Evolutionary conservation across 2,797 vertebrate genomes (phyloP).

Genomic region (Zalophus californianus): DNA sequence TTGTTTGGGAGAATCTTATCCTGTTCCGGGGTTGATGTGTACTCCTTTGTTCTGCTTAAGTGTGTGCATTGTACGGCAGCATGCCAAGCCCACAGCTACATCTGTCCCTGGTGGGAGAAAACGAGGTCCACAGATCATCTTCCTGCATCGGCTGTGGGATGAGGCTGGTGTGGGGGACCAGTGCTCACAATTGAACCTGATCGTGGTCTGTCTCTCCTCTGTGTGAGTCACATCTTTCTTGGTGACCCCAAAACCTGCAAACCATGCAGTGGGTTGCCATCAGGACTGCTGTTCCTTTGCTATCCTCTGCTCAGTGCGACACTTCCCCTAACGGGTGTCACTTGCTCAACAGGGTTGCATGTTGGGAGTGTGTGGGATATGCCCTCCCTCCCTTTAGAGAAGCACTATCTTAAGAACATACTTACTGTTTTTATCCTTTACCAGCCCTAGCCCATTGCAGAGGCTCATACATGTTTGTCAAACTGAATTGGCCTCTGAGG

Average conservation of each 20-base stretch:
- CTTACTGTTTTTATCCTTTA: background rate
- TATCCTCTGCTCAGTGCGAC: background rate
- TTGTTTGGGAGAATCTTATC: background rate
- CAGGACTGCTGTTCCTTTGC: background rate
- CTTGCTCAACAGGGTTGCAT: background rate
- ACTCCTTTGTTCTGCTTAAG: background rate
- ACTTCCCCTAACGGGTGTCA: background rate
- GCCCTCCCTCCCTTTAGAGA: background rate
- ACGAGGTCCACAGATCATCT: background rate
- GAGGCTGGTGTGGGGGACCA: background rate
- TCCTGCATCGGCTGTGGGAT: background rate
- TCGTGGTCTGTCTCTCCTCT: background rate
- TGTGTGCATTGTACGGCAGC: background rate
- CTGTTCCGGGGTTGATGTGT: background rate
- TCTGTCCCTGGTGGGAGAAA: background rate
- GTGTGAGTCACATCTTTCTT: background rate
- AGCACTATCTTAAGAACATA: background rate
- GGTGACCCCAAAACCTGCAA: background rate
- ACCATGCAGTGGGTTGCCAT: background rate
- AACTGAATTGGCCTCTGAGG: background rate
- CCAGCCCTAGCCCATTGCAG: background rate
- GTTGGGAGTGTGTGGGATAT: background rate
- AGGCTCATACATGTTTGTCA: background rate
- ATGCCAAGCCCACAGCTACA: accelerated
- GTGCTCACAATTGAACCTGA: background rate